phyloP scores from a whole-genome alignment of 2,113 vertebrate species.

The Bos javanicus region DNA sequence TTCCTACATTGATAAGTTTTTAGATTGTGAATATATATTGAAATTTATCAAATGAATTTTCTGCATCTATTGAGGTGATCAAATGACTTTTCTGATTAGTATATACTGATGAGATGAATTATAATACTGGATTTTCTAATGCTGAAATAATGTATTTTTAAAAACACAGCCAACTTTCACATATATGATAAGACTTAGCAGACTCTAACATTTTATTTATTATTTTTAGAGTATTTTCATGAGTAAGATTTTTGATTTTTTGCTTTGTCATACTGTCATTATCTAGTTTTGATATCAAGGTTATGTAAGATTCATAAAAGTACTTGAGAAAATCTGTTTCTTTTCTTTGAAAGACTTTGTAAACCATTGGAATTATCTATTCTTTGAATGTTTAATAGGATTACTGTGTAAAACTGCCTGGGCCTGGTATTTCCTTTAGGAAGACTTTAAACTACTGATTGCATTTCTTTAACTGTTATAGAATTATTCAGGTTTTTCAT shows the following conservation, averaged over 20 bases:
- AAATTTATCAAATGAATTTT: conserved; percentile 26
- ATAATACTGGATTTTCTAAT: background rate
- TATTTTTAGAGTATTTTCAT: background rate
- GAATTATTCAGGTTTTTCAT: background rate
- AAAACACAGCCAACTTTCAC: conserved; percentile 7
- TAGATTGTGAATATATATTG: conserved; percentile 4
- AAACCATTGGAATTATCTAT: background rate
- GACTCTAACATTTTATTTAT: conserved; percentile 1
- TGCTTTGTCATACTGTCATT: background rate
- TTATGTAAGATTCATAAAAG: conserved; percentile 5
- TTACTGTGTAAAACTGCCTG: background rate
- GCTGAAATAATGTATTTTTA: background rate
- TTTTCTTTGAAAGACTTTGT: conserved; percentile 38
- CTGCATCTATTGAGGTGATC: background rate
- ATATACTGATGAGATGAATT: background rate
- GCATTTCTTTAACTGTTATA: background rate
- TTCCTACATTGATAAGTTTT: background rate
- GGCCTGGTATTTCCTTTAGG: background rate
- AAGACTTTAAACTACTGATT: background rate
- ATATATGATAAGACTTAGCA: background rate
- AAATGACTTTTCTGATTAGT: conserved; percentile 4
- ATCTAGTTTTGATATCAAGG: background rate
- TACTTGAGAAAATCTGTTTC: conserved; percentile 6
- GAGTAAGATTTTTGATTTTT: background rate
- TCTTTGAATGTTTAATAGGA: conserved; percentile 19